Evolutionary conservation across 2,888 invertebrate species (phyloP).

Genomic region (Epinotia brunnichana): DNA sequence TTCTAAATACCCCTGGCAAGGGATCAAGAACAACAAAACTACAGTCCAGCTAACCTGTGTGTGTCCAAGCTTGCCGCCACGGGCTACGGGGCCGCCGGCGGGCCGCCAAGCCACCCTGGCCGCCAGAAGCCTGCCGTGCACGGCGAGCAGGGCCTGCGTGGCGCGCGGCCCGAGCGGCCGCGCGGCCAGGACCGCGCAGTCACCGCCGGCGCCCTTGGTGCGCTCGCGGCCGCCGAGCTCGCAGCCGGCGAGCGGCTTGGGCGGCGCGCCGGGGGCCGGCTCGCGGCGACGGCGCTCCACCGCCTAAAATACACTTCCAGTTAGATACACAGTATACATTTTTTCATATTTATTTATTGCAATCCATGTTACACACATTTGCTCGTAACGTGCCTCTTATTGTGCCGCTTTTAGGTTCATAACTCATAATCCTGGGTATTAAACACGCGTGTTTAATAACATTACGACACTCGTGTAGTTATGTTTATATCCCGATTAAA

Average conservation of each 20-base stretch:
- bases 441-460: too few species aligned
- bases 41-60: conserved; percentile 5
- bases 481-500: too few species aligned
- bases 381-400: too few species aligned
- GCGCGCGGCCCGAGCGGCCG: conserved; percentile 47
- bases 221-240: conserved; percentile 50
- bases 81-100: conserved; percentile 46
- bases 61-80: conserved; percentile 39
- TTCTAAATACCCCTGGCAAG: too few species aligned
- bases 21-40: too few species aligned
- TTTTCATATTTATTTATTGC: too few species aligned
- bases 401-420: too few species aligned
- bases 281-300: conserved; percentile 52
- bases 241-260: conserved; percentile 83
- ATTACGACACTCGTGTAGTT: too few species aligned
- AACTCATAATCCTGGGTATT: too few species aligned
- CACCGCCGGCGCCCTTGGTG: conserved; percentile 45
- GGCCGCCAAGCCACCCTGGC: conserved; percentile 51
- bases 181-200: conserved; percentile 47
- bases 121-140: conserved; percentile 46
- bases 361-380: too few species aligned
- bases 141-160: conserved; percentile 53
- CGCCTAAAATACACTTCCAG: conserved; percentile 54
- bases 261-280: conserved; percentile 83
- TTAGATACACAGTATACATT: too few species aligned